Evolutionary conservation across 1,140 invertebrate species (phyloP).

Genomic region (Nixonia krombeini): DNA sequence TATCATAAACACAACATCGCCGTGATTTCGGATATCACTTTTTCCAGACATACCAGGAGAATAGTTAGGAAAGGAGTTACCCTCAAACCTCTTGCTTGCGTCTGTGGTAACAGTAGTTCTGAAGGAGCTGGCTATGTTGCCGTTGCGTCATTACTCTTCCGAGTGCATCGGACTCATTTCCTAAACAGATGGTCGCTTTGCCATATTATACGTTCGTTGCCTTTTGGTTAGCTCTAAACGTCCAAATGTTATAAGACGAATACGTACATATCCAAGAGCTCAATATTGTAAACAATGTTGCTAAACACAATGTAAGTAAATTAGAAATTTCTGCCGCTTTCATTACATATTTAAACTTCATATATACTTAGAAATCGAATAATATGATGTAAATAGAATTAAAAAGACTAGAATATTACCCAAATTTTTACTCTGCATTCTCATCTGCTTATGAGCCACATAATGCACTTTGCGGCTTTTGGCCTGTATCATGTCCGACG

Average conservation of each 20-base stretch:
- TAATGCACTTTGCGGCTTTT: slow-evolving; percentile 1
- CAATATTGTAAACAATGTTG: no score
- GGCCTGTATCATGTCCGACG: slow-evolving; percentile 29
- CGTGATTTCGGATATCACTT: slow-evolving; percentile 5
- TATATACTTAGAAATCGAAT: not conserved
- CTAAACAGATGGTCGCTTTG: slow-evolving; percentile 59
- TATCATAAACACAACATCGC: slow-evolving; percentile 6
- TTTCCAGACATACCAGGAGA: no score
- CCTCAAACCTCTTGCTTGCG: no score
- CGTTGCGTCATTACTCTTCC: slow-evolving; percentile 3
- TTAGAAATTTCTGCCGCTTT: no score
- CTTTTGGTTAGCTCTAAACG: slow-evolving; percentile 12
- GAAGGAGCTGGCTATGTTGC: not conserved
- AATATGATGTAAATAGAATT: not conserved
- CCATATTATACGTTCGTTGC: slow-evolving; percentile 60
- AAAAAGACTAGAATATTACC: no score
- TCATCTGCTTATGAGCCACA: not conserved
- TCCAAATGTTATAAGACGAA: not conserved
- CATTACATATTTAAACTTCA: no score
- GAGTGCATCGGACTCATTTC: slow-evolving; percentile 38
- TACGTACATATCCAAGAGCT: no score
- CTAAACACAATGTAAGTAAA: no score
- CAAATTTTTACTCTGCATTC: no score
- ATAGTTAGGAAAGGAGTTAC: no score
- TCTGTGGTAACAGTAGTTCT: slow-evolving; percentile 21